Conservation (phyloP, 2,888 invertebrate species). For the Ischnus inquisitorius region DNA sequence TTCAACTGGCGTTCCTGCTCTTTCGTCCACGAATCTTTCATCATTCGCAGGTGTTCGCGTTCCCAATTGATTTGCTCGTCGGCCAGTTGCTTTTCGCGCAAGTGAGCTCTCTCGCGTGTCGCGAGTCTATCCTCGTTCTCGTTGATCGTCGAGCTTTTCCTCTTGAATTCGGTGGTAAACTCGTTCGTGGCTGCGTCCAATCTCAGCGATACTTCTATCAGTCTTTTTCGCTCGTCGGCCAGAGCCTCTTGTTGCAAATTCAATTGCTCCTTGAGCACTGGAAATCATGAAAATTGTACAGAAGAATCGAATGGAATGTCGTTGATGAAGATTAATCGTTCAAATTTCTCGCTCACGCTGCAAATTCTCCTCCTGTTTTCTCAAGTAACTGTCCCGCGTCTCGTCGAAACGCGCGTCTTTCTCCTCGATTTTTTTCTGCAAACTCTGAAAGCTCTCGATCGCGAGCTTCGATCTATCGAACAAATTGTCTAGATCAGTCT, state of each 20-base stretch:
- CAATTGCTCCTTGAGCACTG: conserved; percentile 77
- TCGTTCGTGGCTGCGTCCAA: conserved; percentile 75
- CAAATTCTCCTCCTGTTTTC: conserved; percentile 77
- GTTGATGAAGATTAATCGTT: too few species aligned
- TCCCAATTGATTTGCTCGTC: conserved; percentile 82
- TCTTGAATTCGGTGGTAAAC: conserved; percentile 76
- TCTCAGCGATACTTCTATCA: conserved; percentile 76
- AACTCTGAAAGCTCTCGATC: conserved; percentile 75
- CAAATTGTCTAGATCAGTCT: conserved; percentile 78
- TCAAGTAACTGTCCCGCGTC: conserved; percentile 74
- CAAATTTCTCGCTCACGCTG: conserved; percentile 74
- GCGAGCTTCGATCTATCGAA: conserved; percentile 77
- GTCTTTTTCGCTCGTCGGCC: conserved; percentile 75
- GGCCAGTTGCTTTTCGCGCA: conserved; percentile 80
- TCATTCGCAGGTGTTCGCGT: conserved; percentile 77
- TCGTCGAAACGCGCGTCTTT: conserved; percentile 73
- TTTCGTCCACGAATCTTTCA: conserved; percentile 80
- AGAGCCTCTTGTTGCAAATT: conserved; percentile 77
- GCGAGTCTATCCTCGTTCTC: conserved; percentile 78
- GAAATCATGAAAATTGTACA: conserved; percentile 37
- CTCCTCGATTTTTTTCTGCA: conserved; percentile 76
- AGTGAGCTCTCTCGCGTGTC: conserved; percentile 75
- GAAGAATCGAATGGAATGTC: too few species aligned
- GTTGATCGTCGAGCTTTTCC: conserved; percentile 73
- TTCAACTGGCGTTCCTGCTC: conserved; percentile 80